Conservation (phyloP, 2,888 invertebrate genomes). For the Temnothorax unifasciatus region DNA sequence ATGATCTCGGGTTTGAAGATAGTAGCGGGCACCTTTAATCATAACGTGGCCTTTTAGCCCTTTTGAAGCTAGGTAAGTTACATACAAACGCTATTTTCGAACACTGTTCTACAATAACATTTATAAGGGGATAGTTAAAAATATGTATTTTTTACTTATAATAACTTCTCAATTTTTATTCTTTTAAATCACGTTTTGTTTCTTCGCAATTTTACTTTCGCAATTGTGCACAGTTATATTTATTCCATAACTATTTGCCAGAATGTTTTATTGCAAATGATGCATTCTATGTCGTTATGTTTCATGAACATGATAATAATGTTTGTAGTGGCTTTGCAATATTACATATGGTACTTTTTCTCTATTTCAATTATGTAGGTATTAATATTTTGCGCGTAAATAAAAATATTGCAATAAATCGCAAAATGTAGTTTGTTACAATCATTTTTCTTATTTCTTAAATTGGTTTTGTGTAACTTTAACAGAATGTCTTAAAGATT, state of each 20-base stretch:
- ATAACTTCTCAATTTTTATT: background rate
- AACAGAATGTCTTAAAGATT: background rate
- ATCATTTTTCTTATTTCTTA: background rate
- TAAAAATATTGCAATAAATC: background rate
- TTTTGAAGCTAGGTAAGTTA: background rate
- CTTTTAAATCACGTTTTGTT: background rate
- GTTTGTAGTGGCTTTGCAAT: background rate
- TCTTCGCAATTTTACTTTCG: background rate
- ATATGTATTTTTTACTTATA: background rate
- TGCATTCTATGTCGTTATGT: background rate
- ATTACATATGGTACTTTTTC: background rate
- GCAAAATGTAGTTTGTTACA: background rate
- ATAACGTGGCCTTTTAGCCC: background rate
- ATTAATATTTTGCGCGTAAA: background rate
- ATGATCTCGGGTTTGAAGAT: background rate
- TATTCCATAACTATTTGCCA: background rate
- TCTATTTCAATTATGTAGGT: background rate
- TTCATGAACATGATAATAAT: background rate
- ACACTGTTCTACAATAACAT: background rate
- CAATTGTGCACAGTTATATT: constrained; percentile 1
- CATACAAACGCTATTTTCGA: background rate
- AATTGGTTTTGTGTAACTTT: background rate
- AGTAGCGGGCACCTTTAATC: too few species aligned
- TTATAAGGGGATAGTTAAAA: background rate
- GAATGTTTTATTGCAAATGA: background rate